These are phyloP conservation scores for Manis pentadactyla DNA, from an alignment of 2,797 vertebrate genomes.

Conservation along the genomic window DNA sequence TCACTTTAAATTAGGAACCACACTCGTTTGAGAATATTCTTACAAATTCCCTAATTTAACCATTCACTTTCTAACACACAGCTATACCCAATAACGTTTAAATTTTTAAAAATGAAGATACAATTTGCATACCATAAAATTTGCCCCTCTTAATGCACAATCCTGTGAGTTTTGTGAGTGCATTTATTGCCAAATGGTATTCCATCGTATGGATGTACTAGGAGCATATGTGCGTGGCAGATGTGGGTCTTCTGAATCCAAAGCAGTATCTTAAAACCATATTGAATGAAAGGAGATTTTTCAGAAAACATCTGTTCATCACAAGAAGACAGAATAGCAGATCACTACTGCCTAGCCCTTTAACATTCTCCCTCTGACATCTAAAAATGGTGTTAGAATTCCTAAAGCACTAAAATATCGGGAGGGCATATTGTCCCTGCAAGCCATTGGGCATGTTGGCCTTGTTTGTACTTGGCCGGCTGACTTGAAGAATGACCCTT, in stretches of 20 bases:
- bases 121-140: neutral
- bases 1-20: neutral
- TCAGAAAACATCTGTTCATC: neutral
- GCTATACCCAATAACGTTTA: neutral
- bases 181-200: neutral
- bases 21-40: neutral
- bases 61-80: neutral
- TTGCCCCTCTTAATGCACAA: accelerated
- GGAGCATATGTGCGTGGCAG: accelerated
- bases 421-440: neutral
- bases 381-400: neutral
- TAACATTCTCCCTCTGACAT: neutral
- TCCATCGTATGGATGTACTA: neutral
- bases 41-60: neutral
- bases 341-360: neutral
- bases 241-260: neutral
- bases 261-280: neutral
- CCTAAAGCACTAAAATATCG: conserved; percentile 30
- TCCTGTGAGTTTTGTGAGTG: neutral
- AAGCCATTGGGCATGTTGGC: neutral
- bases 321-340: neutral
- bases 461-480: neutral
- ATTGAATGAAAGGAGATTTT: neutral
- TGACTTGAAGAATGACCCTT: conserved; percentile 65
- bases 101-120: neutral